These are phyloP conservation scores for Dreissena polymorpha DNA, from an alignment of 1,140 invertebrate genomes.

Conservation along the genomic window DNA sequence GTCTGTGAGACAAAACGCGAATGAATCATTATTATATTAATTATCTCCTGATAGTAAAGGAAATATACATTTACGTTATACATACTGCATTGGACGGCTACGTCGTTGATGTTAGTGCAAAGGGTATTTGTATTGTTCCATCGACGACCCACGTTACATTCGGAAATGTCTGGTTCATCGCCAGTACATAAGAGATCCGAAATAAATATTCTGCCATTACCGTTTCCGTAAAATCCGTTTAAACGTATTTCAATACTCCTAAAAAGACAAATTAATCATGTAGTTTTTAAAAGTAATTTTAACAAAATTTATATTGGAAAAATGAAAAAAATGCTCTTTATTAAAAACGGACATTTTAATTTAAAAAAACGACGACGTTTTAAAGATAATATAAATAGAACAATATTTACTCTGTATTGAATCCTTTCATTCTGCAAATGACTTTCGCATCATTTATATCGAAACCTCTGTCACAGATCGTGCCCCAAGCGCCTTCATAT, in stretches of 20 bases:
- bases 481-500: constrained; percentile 57
- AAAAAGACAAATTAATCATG: neutral
- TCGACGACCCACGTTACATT: neutral
- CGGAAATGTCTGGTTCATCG: neutral
- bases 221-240: neutral
- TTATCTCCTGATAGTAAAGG: no score
- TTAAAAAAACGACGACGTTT: no score
- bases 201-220: neutral
- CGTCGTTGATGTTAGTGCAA: neutral
- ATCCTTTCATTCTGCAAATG: constrained; percentile 57
- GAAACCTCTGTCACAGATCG: constrained; percentile 61
- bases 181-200: neutral
- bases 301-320: no score
- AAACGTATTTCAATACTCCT: neutral
- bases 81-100: constrained; percentile 4
- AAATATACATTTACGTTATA: neutral
- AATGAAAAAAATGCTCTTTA: no score
- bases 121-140: neutral
- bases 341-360: no score
- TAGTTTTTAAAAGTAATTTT: no score
- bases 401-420: constrained; percentile 19
- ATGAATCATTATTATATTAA: no score
- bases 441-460: constrained; percentile 53
- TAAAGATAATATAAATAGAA: no score
- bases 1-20: neutral